Conservation (phyloP, 2,113 vertebrate genomes). For the Pongo abelii region DNA sequence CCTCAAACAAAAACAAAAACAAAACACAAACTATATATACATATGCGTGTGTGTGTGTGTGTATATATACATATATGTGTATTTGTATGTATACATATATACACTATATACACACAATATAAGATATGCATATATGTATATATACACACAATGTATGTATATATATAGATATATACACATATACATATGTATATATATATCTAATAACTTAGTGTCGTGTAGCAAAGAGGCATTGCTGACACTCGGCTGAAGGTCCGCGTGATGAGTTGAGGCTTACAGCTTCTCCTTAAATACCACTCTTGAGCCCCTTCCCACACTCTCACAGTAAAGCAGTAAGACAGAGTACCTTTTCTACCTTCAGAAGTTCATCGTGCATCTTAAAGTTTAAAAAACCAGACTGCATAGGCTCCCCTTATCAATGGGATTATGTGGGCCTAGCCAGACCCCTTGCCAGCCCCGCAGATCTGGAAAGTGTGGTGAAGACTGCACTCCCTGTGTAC, state of each 20-base stretch:
- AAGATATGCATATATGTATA: too few relatives aligned
- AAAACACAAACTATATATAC: too few relatives aligned
- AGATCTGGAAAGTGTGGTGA: neutral
- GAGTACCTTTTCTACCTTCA: neutral
- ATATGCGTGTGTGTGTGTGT: rapidly evolving
- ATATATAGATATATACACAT: too few relatives aligned
- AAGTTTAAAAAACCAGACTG: neutral
- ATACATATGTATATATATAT: too few relatives aligned
- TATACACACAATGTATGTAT: too few relatives aligned
- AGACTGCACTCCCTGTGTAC: rapidly evolving
- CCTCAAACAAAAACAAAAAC: too few relatives aligned
- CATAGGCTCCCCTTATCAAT: neutral
- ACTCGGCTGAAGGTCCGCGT: rapidly evolving
- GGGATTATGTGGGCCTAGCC: neutral
- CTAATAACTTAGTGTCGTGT: neutral
- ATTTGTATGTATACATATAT: too few relatives aligned
- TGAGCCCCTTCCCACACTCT: too few relatives aligned
- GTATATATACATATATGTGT: too few relatives aligned
- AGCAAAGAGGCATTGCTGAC: neutral
- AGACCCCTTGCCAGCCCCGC: rapidly evolving
- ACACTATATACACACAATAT: too few relatives aligned
- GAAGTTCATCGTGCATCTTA: neutral
- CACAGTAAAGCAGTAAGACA: neutral
- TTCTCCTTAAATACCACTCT: neutral
- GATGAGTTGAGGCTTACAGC: too few relatives aligned